These are phyloP conservation scores for Bufotes viridis DNA, from an alignment of 2,797 vertebrate genomes.

Conservation along the genomic window DNA sequence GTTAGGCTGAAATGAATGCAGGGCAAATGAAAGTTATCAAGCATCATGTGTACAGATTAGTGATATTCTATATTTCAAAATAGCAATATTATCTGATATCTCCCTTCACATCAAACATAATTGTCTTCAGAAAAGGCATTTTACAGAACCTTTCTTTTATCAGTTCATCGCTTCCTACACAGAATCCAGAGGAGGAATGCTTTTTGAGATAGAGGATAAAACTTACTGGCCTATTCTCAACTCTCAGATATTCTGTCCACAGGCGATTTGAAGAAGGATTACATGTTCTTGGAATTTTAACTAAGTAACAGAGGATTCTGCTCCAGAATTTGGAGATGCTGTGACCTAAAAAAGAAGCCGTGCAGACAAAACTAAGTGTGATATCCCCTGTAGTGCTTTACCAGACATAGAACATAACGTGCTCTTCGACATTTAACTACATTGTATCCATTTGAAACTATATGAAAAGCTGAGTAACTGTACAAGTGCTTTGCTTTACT, in stretches of 20 bases:
- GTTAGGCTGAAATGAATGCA: not conserved
- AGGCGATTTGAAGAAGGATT: not conserved
- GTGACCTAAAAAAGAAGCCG: not conserved
- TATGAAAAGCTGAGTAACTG: not conserved
- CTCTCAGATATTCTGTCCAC: constrained; percentile 2
- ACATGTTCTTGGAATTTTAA: constrained; percentile 26
- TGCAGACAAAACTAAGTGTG: not conserved
- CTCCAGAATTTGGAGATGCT: constrained; percentile 2
- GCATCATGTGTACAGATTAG: not conserved
- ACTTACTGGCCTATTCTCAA: not conserved
- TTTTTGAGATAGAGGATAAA: constrained; percentile 3
- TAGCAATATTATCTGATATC: not conserved
- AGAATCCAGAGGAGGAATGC: constrained; percentile 3
- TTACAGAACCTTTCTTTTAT: not conserved
- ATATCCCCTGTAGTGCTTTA: constrained; percentile 4
- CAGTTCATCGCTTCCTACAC: not conserved
- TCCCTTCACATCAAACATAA: not conserved
- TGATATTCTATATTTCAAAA: not conserved
- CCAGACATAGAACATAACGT: not conserved
- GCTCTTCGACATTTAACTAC: not conserved
- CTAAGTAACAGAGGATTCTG: not conserved
- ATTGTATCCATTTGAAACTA: not conserved
- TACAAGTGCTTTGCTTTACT: too few relatives aligned
- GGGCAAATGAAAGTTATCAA: not conserved
- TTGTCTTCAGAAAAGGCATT: not conserved